These are phyloP conservation scores for Fundulus diaphanus DNA, from an alignment of 2,797 vertebrate genomes.

Conservation along the genomic window DNA sequence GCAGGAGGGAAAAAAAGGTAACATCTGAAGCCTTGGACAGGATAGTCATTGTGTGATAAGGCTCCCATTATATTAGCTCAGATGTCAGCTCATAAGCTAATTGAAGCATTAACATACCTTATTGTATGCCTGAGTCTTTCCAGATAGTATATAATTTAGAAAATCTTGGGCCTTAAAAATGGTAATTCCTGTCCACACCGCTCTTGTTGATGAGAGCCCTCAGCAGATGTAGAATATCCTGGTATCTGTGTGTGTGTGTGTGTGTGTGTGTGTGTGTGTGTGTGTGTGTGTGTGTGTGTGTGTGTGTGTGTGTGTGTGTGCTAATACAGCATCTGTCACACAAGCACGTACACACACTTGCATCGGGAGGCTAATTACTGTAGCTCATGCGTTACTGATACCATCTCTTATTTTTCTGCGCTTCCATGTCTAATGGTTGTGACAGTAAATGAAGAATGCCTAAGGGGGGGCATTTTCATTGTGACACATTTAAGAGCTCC, in stretches of 20 bases:
- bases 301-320: constrained; percentile 37
- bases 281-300: constrained; percentile 20
- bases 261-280: constrained; percentile 8
- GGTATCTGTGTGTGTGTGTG: constrained; percentile 42
- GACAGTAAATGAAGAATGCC: constrained; percentile 82
- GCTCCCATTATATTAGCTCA: constrained; percentile 66
- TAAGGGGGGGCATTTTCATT: constrained; percentile 72
- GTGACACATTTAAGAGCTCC: constrained; percentile 76
- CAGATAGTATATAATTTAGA: constrained; percentile 67
- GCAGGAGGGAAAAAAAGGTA: constrained; percentile 53
- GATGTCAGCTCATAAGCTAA: constrained; percentile 70
- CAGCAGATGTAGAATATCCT: constrained; percentile 58
- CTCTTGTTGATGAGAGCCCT: constrained; percentile 60
- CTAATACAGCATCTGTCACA: constrained; percentile 40
- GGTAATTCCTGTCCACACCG: constrained; percentile 60
- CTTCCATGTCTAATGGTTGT: constrained; percentile 81
- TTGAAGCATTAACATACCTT: constrained; percentile 73
- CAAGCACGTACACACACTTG: constrained; percentile 57
- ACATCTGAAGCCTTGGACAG: constrained; percentile 57
- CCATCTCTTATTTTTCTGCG: constrained; percentile 77
- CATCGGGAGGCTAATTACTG: constrained; percentile 81
- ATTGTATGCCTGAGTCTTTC: constrained; percentile 62
- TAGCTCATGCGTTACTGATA: constrained; percentile 81
- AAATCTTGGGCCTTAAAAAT: constrained; percentile 55
- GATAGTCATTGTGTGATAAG: constrained; percentile 65